Conservation (phyloP, 2,888 invertebrate genomes). For the Phaedon cochleariae region DNA sequence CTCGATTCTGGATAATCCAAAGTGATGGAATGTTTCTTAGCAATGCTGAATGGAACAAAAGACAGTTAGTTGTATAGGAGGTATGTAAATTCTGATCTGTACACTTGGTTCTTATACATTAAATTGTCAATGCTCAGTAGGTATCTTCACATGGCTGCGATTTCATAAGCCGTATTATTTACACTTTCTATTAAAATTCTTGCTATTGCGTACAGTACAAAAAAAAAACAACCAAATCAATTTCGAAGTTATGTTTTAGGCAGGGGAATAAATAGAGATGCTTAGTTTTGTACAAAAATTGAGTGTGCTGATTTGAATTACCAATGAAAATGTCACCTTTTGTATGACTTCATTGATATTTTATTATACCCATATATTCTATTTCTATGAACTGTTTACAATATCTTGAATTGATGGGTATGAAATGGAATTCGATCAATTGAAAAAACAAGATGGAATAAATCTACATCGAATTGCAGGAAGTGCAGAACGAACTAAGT, state of each 20-base stretch:
- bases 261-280: constrained; percentile 38
- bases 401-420: no score
- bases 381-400: no score
- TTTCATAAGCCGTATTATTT: constrained; percentile 28
- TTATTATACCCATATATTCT: no score
- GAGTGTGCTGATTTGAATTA: constrained; percentile 29
- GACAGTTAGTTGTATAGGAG: neutral
- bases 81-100: neutral
- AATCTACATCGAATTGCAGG: no score
- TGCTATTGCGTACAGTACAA: constrained; percentile 27
- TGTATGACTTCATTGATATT: no score
- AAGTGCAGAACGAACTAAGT: no score
- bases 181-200: constrained; percentile 35
- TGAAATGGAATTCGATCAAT: no score
- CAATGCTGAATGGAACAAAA: neutral
- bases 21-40: neutral
- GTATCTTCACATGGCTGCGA: constrained; percentile 29
- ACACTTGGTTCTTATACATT: constrained; percentile 5
- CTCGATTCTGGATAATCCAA: no score
- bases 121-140: neutral
- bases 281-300: constrained; percentile 36
- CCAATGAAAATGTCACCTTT: no score
- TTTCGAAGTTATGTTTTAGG: constrained; percentile 34
- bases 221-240: constrained; percentile 38
- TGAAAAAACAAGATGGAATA: no score